phyloP scores from a whole-genome alignment of 1,140 invertebrate species.

The Drosophila setifemur region DNA sequence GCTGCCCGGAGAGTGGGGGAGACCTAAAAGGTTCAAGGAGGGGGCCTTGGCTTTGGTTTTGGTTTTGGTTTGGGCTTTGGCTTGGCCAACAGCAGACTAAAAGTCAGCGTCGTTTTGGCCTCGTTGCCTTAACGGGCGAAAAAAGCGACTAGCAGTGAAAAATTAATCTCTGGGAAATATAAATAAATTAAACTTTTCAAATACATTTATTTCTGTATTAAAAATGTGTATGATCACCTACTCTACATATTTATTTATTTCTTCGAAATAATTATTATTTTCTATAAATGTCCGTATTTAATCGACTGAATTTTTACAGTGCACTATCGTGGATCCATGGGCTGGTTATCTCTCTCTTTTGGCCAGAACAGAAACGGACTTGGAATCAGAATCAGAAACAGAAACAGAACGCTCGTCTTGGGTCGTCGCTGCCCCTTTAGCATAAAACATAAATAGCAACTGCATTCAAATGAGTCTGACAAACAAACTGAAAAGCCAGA shows the following conservation, averaged over 20 bases:
- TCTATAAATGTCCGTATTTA: no score
- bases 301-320: no score
- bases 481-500: constrained; percentile 56
- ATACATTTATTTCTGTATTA: no score
- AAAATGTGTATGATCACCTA: no score
- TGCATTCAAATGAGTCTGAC: constrained; percentile 77
- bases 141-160: constrained; percentile 1
- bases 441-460: constrained; percentile 80
- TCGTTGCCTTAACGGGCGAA: constrained; percentile 35
- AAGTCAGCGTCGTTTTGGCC: constrained; percentile 30
- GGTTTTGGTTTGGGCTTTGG: constrained; percentile 8
- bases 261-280: no score
- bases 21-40: background rate
- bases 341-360: no score
- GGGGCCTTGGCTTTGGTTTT: constrained; percentile 9
- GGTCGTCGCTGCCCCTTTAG: constrained; percentile 65
- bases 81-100: constrained; percentile 16
- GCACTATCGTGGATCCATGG: no score
- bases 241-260: no score
- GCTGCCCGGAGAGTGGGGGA: background rate
- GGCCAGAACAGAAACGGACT: background rate
- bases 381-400: no score
- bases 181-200: background rate
- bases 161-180: background rate
- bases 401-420: background rate